These are phyloP conservation scores for Rhinogobio ventralis DNA, from an alignment of 2,797 vertebrate genomes.

Conservation along the genomic window DNA sequence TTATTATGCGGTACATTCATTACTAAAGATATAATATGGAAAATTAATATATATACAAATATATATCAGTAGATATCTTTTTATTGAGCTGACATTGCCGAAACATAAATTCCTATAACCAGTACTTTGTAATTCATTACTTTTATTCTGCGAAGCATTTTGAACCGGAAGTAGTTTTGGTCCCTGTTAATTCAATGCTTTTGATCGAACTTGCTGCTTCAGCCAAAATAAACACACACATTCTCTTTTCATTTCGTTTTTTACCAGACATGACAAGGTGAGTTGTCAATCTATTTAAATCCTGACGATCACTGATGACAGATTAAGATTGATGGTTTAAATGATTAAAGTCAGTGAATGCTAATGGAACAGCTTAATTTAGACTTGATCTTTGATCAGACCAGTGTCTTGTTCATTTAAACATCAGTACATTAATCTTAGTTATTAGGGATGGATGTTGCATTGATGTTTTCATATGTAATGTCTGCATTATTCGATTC, in stretches of 20 bases:
- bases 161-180: constrained; percentile 52
- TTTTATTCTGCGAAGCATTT: constrained; percentile 3
- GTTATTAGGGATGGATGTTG: background rate
- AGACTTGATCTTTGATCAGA: background rate
- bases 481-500: background rate
- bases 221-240: background rate
- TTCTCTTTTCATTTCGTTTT: constrained; percentile 26
- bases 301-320: background rate
- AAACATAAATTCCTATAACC: background rate
- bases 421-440: background rate
- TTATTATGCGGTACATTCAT: background rate
- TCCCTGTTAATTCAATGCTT: background rate
- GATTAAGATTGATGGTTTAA: background rate
- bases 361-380: constrained; percentile 3
- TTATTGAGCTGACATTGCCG: background rate
- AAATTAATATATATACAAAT: too few species aligned
- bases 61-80: background rate
- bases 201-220: constrained; percentile 1
- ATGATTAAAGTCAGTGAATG: background rate
- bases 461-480: background rate
- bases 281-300: constrained; percentile 9
- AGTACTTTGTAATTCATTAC: background rate
- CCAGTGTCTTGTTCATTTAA: background rate
- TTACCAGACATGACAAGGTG: constrained; percentile 52
- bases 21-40: background rate